Evolutionary conservation across 2,888 invertebrate genomes (phyloP).

Genomic region (Dysmachus trigonus): DNA sequence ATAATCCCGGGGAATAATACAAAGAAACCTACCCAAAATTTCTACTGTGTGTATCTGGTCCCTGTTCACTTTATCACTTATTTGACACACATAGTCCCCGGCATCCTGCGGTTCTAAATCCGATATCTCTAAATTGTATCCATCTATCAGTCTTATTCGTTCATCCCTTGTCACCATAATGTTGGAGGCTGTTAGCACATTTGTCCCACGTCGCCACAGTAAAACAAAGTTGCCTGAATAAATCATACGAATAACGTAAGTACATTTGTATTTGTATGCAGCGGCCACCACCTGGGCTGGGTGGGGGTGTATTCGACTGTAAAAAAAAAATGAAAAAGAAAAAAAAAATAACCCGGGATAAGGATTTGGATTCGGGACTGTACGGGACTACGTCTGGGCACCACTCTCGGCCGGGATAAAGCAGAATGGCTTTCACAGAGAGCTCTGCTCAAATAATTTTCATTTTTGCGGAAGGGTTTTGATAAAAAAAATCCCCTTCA

Average conservation of each 20-base stretch:
- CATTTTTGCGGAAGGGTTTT: not conserved
- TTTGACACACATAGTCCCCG: conserved; percentile 78
- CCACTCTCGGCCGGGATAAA: not conserved
- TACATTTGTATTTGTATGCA: not conserved
- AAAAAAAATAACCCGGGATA: not conserved
- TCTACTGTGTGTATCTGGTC: conserved; percentile 79
- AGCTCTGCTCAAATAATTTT: not conserved
- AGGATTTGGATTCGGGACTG: not conserved
- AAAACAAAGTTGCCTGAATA: conserved; percentile 72
- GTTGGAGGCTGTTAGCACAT: conserved; percentile 76
- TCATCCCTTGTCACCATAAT: conserved; percentile 77
- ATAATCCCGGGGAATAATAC: conserved; percentile 18
- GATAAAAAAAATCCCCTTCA: not conserved
- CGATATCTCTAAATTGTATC: conserved; percentile 76
- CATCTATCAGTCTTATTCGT: conserved; percentile 74
- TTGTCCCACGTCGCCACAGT: conserved; percentile 75
- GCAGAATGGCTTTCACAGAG: not conserved
- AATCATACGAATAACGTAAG: conserved; percentile 40
- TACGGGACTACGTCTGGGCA: not conserved
- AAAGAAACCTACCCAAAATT: conserved; percentile 66
- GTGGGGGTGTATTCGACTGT: not conserved
- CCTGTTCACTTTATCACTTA: conserved; percentile 73
- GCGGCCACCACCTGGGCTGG: not conserved
- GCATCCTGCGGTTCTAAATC: conserved; percentile 74
- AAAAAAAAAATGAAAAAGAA: not conserved